Conservation (phyloP, 2,888 invertebrate species). For the Carcina quercana region DNA sequence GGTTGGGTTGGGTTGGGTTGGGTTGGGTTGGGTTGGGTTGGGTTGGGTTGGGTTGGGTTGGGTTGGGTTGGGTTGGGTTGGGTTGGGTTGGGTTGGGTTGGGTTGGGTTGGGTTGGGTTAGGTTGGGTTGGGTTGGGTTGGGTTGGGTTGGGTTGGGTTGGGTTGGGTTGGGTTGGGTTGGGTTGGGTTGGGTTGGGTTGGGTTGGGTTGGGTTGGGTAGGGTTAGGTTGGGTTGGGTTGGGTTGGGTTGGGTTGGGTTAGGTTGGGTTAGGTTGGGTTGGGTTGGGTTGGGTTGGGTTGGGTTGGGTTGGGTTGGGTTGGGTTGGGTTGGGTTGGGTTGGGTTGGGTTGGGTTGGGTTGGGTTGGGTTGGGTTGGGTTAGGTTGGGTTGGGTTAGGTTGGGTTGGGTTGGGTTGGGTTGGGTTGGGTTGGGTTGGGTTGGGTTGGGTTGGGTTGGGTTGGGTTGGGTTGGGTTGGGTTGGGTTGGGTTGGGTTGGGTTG, state of each 20-base stretch:
- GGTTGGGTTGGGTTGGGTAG: neutral
- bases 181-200: slow-evolving; percentile 6
- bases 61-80: slow-evolving; percentile 9
- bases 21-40: neutral
- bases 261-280: slow-evolving; percentile 4
- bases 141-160: neutral
- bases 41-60: slow-evolving; percentile 8
- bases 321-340: slow-evolving; percentile 1
- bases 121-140: slow-evolving; percentile 1
- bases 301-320: slow-evolving; percentile 1
- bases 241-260: slow-evolving; percentile 1
- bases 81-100: slow-evolving; percentile 2
- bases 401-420: slow-evolving; percentile 7
- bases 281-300: slow-evolving; percentile 1
- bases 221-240: neutral
- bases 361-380: neutral
- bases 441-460: slow-evolving; percentile 9
- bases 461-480: slow-evolving; percentile 7
- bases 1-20: neutral
- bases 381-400: neutral
- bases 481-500: slow-evolving; percentile 3
- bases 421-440: slow-evolving; percentile 12
- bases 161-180: slow-evolving; percentile 1
- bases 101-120: neutral
- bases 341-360: neutral